These are phyloP conservation scores for Glyphotaelius pellucidus DNA, from an alignment of 2,888 invertebrate genomes.

Conservation along the genomic window DNA sequence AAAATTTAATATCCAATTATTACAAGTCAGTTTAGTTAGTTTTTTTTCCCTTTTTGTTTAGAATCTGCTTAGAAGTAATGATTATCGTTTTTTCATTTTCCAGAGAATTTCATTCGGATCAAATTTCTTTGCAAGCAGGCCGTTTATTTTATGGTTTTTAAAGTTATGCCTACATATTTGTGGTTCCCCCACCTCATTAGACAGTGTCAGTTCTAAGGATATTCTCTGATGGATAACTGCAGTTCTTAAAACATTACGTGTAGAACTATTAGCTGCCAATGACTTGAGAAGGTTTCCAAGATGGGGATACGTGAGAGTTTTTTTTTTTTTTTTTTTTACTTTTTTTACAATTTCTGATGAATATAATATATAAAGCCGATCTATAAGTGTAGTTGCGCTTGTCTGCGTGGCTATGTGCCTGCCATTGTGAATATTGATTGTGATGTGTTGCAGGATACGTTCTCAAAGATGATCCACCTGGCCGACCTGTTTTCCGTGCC, in stretches of 20 bases:
- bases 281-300: not conserved
- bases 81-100: not conserved
- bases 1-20: not conserved
- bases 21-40: not conserved
- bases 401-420: not conserved
- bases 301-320: not conserved
- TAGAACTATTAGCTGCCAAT: too few species aligned
- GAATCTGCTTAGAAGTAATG: not conserved
- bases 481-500: constrained; percentile 98
- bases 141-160: too few species aligned
- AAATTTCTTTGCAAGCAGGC: not conserved
- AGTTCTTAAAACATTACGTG: too few species aligned
- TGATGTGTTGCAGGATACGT: constrained; percentile 74
- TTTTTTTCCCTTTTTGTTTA: not conserved
- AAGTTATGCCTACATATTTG: too few species aligned
- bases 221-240: too few species aligned
- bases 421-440: constrained; percentile 43
- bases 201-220: too few species aligned
- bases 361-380: not conserved
- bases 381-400: not conserved
- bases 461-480: constrained; percentile 92
- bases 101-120: not conserved
- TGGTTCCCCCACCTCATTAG: too few species aligned
- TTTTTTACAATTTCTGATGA: not conserved
- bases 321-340: too few species aligned